Evolutionary conservation across 1,140 invertebrate genomes (phyloP).

Genomic region (Trypoxylus dichotomus): DNA sequence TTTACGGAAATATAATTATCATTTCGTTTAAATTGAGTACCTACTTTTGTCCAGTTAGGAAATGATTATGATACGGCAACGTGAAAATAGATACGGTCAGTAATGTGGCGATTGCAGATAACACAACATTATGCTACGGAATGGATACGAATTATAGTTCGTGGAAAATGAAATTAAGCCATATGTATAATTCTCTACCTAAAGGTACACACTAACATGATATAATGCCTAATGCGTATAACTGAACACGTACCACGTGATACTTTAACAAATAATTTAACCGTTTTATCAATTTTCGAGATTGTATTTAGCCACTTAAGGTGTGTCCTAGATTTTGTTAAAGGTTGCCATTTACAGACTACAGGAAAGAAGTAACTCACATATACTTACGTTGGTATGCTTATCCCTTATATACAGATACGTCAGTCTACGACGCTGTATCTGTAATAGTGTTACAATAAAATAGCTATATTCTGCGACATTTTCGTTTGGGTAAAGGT

Average conservation of each 20-base stretch:
- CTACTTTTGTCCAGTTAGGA: not conserved
- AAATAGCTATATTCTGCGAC: no score
- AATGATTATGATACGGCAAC: not conserved
- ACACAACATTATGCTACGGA: not conserved
- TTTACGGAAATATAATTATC: not conserved
- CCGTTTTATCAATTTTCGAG: not conserved
- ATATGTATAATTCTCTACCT: not conserved
- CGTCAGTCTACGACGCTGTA: no score
- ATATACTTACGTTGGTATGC: no score
- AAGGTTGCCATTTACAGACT: not conserved
- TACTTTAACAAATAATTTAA: not conserved
- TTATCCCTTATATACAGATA: no score
- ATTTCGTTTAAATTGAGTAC: not conserved
- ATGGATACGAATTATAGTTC: not conserved
- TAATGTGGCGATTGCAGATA: not conserved
- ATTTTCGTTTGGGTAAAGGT: no score
- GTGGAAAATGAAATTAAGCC: slow-evolving; percentile 2
- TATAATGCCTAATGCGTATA: not conserved
- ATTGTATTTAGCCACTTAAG: not conserved
- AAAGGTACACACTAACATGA: not conserved
- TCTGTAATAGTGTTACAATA: no score
- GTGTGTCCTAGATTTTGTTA: not conserved
- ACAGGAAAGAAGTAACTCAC: no score
- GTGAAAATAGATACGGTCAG: not conserved
- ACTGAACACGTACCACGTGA: not conserved